Evolutionary conservation across 1,140 invertebrate species (phyloP).

Genomic region (Acromyrmex heyeri): DNA sequence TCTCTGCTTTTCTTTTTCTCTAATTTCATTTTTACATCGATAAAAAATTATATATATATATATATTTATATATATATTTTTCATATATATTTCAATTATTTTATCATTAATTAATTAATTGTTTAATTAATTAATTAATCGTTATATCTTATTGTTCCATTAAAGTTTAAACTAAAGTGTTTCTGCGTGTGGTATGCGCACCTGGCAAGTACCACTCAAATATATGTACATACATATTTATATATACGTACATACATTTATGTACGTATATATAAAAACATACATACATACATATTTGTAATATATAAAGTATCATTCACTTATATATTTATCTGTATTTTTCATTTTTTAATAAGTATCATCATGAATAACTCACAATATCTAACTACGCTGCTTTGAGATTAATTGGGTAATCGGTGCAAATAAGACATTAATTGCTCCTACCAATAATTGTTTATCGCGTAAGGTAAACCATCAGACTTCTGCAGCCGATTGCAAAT

Average conservation of each 20-base stretch:
- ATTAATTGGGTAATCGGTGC: constrained; percentile 77
- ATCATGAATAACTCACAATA: constrained; percentile 81
- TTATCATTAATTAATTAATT: constrained; percentile 79
- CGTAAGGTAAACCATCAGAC: constrained; percentile 70
- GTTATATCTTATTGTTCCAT: constrained; percentile 78
- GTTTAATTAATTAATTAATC: constrained; percentile 74
- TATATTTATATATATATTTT: constrained; percentile 73
- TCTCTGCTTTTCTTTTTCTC: constrained; percentile 69
- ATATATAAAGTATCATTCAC: constrained; percentile 80
- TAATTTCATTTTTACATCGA: constrained; percentile 82
- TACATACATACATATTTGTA: constrained; percentile 74
- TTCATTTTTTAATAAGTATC: constrained; percentile 73
- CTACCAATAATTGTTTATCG: constrained; percentile 72
- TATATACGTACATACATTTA: constrained; percentile 53
- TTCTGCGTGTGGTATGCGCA: constrained; percentile 64
- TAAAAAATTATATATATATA: constrained; percentile 83
- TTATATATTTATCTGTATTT: constrained; percentile 77
- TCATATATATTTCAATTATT: constrained; percentile 79
- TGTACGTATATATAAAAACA: constrained; percentile 73
- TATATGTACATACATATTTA: constrained; percentile 55
- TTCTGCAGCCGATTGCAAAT: constrained; percentile 61
- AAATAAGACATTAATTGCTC: constrained; percentile 74
- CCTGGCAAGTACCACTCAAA: constrained; percentile 67
- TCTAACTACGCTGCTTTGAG: constrained; percentile 78
- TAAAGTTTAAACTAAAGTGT: constrained; percentile 80